Percentiles rank a stretch among this genome's conserved stretches.
Evolutionary conservation across 1,140 invertebrate species (phyloP).

Genomic region (Microplitis mediator): DNA sequence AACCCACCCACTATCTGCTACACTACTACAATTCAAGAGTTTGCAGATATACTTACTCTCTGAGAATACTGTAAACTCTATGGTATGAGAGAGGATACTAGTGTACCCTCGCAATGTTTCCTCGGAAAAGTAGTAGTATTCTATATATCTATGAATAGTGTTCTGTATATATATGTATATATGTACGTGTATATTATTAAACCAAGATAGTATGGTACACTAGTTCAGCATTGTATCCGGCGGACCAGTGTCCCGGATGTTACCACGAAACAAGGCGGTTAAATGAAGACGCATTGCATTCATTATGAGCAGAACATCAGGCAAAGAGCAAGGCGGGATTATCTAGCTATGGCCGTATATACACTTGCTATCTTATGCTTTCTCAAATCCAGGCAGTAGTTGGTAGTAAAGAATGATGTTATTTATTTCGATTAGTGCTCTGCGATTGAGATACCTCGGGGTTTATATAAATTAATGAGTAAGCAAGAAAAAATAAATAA

Average conservation of each 20-base stretch:
- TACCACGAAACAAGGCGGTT: constrained; percentile 44
- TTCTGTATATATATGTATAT: constrained; percentile 5
- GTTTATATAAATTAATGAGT: no score
- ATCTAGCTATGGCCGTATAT: neutral
- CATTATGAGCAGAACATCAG: constrained; percentile 47
- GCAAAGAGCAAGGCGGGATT: neutral
- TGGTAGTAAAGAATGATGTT: neutral
- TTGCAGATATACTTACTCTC: neutral
- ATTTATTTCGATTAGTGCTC: no score
- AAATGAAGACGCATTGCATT: constrained; percentile 55
- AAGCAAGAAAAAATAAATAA: no score
- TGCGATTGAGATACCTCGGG: no score
- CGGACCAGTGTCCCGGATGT: constrained; percentile 28
- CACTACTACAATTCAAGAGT: neutral
- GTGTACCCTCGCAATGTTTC: neutral
- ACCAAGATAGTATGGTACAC: constrained; percentile 6
- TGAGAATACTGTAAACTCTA: neutral
- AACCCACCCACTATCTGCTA: no score
- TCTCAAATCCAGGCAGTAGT: neutral
- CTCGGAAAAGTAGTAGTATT: neutral
- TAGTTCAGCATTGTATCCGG: constrained; percentile 21
- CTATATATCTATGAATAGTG: neutral
- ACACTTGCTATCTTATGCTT: neutral
- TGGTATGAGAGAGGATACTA: no score
- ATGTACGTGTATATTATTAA: constrained; percentile 28